phyloP scores from a whole-genome alignment of 2,113 vertebrate genomes.

The Grammomys dolichurus region DNA sequence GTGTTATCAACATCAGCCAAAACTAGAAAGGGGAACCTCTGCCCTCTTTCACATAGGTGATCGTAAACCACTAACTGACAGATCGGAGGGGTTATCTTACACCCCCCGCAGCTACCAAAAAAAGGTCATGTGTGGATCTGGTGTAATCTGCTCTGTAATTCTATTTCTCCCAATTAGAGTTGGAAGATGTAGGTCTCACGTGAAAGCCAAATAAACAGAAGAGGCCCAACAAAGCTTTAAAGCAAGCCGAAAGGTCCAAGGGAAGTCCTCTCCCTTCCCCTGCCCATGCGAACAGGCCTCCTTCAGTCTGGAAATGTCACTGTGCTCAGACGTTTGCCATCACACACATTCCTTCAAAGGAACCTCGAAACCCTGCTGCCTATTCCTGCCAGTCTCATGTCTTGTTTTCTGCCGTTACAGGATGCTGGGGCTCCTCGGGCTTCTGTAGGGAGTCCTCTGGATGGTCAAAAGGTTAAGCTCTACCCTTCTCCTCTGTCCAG shows the following conservation, averaged over 20 bases:
- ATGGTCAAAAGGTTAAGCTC: slow-evolving; percentile 88
- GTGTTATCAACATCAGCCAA: neutral
- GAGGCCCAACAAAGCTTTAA: neutral
- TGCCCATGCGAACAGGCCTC: slow-evolving; percentile 37
- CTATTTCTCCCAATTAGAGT: slow-evolving; percentile 33
- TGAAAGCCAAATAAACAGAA: neutral
- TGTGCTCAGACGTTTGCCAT: slow-evolving; percentile 23
- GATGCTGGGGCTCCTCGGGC: slow-evolving; percentile 85
- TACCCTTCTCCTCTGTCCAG: slow-evolving; percentile 70
- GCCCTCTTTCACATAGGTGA: neutral
- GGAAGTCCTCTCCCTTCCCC: neutral
- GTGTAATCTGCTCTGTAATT: neutral
- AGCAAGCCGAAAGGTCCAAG: slow-evolving; percentile 55
- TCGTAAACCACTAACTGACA: neutral
- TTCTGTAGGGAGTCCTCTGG: slow-evolving; percentile 87
- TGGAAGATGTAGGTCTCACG: slow-evolving; percentile 61
- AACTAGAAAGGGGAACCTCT: neutral
- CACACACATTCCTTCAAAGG: slow-evolving; percentile 60
- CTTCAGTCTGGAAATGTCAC: neutral
- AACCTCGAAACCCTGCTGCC: neutral
- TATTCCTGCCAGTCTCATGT: slow-evolving; percentile 76
- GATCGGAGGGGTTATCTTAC: neutral
- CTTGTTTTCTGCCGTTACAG: slow-evolving; percentile 87
- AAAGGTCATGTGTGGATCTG: neutral
- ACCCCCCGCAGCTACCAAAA: neutral